Conservation (phyloP, 1,140 invertebrate genomes). For the Ptiloglossa arizonensis region DNA sequence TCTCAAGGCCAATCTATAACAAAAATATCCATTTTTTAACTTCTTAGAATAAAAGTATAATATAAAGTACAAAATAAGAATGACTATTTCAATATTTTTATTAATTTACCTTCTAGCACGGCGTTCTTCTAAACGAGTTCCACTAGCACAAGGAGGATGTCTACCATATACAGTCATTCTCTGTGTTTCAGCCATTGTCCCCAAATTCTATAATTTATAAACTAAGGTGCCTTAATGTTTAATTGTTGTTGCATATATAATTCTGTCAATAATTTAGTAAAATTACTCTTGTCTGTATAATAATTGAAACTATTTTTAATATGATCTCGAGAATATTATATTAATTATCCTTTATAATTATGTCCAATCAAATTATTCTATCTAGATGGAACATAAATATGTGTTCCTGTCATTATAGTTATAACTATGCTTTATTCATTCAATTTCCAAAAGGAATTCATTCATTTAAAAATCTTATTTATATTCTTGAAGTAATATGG, state of each 20-base stretch:
- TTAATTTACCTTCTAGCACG: slow-evolving; percentile 84
- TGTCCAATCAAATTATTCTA: slow-evolving; percentile 14
- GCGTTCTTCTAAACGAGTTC: slow-evolving; percentile 87
- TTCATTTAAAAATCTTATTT: slow-evolving; percentile 12
- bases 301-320: slow-evolving; percentile 24
- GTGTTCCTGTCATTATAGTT: slow-evolving; percentile 15
- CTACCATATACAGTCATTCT: slow-evolving; percentile 84
- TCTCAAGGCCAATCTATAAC: slow-evolving; percentile 74
- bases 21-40: slow-evolving; percentile 26
- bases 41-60: background rate
- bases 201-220: slow-evolving; percentile 33
- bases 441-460: background rate
- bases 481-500: background rate
- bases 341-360: slow-evolving; percentile 13
- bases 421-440: slow-evolving; percentile 8
- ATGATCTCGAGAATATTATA: slow-evolving; percentile 19
- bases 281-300: slow-evolving; percentile 15
- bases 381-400: slow-evolving; percentile 10
- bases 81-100: background rate
- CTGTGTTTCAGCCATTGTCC: slow-evolving; percentile 81
- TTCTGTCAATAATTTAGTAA: slow-evolving; percentile 1
- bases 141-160: slow-evolving; percentile 88
- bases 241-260: slow-evolving; percentile 7
- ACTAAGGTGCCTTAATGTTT: background rate
- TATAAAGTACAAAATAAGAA: slow-evolving; percentile 6